Percentiles rank a stretch among this genome's conserved stretches.
These are phyloP conservation scores for Cricetomys ansorgei DNA, from an alignment of 2,113 vertebrate species.

Conservation along the genomic window DNA sequence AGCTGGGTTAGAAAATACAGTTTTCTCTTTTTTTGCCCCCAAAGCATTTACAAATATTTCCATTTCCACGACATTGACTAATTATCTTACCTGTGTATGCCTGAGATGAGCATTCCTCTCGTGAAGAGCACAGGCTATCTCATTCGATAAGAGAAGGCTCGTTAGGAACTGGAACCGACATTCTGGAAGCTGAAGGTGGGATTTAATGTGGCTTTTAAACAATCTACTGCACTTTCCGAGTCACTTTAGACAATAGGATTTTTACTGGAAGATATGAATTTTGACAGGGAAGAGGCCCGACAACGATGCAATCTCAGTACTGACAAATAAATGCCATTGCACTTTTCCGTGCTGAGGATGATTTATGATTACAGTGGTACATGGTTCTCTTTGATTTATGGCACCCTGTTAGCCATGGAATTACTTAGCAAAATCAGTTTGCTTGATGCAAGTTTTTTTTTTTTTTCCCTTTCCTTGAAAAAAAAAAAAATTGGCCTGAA, in stretches of 20 bases:
- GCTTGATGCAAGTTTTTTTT: conserved; percentile 78
- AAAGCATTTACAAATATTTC: conserved; percentile 37
- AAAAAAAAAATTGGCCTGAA: conserved; percentile 68
- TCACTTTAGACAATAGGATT: conserved; percentile 70
- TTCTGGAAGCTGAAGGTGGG: conserved; percentile 29
- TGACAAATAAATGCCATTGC: conserved; percentile 85
- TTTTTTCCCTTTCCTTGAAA: conserved; percentile 47
- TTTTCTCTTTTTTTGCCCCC: neutral
- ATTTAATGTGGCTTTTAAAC: conserved; percentile 10
- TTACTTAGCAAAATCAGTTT: conserved; percentile 86
- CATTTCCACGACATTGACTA: neutral
- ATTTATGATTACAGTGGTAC: conserved; percentile 70
- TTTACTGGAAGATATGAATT: conserved; percentile 60
- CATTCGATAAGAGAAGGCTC: conserved; percentile 20
- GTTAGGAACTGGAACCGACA: neutral
- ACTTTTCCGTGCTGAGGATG: conserved; percentile 72
- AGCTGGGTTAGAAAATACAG: conserved; percentile 42
- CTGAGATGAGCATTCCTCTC: neutral
- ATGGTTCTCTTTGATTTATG: conserved; percentile 85
- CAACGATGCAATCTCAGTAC: conserved; percentile 69
- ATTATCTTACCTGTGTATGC: neutral
- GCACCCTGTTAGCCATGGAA: conserved; percentile 76
- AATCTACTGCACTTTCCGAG: neutral
- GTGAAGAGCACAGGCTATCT: neutral
- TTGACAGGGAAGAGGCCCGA: conserved; percentile 66